Conservation (phyloP, 2,888 invertebrate species). For the Cantharis flavilabris region DNA sequence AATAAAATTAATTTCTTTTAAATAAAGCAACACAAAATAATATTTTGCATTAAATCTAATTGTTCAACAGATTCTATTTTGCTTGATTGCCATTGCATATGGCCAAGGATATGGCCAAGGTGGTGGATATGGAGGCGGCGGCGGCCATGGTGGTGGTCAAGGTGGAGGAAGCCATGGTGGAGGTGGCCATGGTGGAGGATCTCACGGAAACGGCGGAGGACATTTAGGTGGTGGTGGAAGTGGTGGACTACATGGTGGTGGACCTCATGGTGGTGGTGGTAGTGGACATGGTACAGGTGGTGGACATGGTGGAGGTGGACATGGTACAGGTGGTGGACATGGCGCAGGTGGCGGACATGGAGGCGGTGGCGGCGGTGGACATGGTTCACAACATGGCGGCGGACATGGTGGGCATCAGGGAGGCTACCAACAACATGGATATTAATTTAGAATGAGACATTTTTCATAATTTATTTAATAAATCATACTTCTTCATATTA, state of each 20-base stretch:
- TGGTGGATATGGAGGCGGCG: background rate
- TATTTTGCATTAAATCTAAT: no score
- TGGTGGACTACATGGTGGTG: background rate
- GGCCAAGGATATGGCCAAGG: background rate
- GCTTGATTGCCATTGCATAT: background rate
- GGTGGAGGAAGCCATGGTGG: background rate
- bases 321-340: no score
- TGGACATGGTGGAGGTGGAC: background rate
- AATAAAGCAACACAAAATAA: no score
- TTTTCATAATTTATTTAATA: background rate
- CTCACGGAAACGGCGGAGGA: background rate
- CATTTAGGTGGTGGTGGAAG: constrained; percentile 5
- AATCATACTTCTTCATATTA: background rate
- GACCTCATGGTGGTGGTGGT: background rate
- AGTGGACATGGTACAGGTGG: background rate
- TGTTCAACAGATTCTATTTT: background rate
- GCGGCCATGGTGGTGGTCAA: constrained; percentile 2
- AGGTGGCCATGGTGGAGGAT: constrained; percentile 1
- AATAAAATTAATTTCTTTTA: no score
- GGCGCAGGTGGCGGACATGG: background rate
- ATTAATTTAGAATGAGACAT: background rate
- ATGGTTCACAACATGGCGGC: background rate
- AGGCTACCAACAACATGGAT: background rate
- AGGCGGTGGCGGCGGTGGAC: background rate
- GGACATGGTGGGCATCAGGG: constrained; percentile 5